A percentile compares a stretch with the other conserved stretches of the same genome.
Conservation (phyloP, 2,888 invertebrate genomes). For the Willowsia nigromaculata region DNA sequence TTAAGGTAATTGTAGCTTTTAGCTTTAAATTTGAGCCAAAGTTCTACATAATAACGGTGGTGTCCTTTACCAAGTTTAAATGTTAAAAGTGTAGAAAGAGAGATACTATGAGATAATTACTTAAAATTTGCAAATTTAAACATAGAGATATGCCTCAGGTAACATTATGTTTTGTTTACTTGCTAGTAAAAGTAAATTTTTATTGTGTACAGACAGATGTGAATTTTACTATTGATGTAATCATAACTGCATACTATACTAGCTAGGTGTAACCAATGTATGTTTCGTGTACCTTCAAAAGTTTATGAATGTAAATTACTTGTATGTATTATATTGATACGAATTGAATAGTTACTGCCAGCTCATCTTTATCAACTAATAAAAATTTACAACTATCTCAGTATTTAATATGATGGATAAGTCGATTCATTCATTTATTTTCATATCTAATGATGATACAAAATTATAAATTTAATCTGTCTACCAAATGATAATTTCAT, state of each 20-base stretch:
- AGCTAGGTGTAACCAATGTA: background rate
- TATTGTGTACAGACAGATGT: background rate
- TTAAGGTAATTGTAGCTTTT: background rate
- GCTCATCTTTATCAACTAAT: background rate
- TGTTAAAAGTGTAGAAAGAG: background rate
- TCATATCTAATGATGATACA: no score
- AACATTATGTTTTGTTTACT: no score
- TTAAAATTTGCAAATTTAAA: background rate
- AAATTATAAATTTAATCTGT: no score
- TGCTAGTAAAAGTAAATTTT: no score
- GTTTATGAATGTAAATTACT: conserved; percentile 51
- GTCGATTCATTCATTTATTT: no score
- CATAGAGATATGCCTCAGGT: background rate
- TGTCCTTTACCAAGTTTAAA: conserved; percentile 15
- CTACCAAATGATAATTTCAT: no score
- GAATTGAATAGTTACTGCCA: conserved; percentile 4
- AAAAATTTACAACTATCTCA: background rate
- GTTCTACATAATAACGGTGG: conserved; percentile 19
- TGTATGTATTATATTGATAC: conserved; percentile 44
- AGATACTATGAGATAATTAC: background rate
- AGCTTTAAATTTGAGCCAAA: conserved; percentile 28
- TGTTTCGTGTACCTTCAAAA: conserved; percentile 61
- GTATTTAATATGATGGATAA: background rate
- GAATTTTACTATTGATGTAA: background rate
- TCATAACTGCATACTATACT: background rate